Evolutionary conservation across 2,113 vertebrate species (phyloP), one percentile per base, ranked within the genome.

Genomic region (Phoxinus phoxinus): DNA sequence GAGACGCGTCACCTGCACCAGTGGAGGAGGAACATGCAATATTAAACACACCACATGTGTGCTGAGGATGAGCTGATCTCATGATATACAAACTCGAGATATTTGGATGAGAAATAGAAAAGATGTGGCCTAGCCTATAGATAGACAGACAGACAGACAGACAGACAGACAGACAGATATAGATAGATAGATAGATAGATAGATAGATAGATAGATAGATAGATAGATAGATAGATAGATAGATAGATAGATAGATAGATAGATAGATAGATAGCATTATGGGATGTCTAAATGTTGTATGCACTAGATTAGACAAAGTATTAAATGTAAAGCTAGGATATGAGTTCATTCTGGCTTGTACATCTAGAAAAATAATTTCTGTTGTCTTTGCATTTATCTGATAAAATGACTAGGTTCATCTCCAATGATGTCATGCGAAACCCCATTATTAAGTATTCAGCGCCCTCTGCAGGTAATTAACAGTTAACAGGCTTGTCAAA

Each of bases 1-100:
- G 61, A 30, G 81, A 83, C 81, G 81, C 81, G 81, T 83, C 81
- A 83, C 81, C 81, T 83, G 81, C 65, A 48, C 81, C 46, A 69
- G 44, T 37, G 65, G 61, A 53, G 27, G 46, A 83, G 25, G 63
- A 53, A 69, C 41, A 46, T 85, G 61, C 23, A 59, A 85, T 69
- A 67, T 46, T 78, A 53, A 53, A 65, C 59, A 48, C 35, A 77
- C n/a, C 83, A 51, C 56, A 48, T 19, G 72, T 5, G 44, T 65
- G 37, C 59, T 23, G 65, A 37, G 15, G n/a, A 13, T 53, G 74
- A 56, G 53, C 53, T 56, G 53, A 41, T 37, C 19, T 23, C 11
- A 17, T 25, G 21, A 41, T 15, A 41, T 15, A 59, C 4, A 23
- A 51, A 23, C 67, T 2, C 32, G 21, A 37, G 7, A 71, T 37